A percentile compares a stretch with the other conserved stretches of the same genome.
phyloP scores from a whole-genome alignment of 2,113 vertebrate genomes.

The Taxidea taxus region DNA sequence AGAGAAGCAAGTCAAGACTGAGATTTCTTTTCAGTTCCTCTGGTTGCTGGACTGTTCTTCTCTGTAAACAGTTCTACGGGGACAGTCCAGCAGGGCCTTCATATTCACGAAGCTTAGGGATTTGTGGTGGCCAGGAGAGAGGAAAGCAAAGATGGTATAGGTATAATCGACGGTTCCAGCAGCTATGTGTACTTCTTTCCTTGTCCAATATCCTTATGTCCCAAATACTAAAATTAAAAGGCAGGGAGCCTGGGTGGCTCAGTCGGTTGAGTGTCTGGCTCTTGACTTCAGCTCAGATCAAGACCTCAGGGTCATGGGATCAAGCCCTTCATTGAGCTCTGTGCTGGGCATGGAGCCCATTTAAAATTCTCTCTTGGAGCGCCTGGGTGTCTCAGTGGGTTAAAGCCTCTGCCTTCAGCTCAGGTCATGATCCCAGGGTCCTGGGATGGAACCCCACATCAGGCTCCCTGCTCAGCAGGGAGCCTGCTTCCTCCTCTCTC shows the following conservation, averaged over 20 bases:
- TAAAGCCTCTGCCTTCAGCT: no score
- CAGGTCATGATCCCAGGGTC: no score
- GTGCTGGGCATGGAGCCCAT: not conserved
- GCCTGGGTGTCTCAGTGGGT: no score
- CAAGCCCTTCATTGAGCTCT: not conserved
- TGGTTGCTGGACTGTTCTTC: not conserved
- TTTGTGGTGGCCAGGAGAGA: not conserved
- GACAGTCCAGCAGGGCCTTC: not conserved
- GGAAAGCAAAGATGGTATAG: not conserved
- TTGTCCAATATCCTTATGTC: not conserved
- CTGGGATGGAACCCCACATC: no score
- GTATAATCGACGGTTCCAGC: not conserved
- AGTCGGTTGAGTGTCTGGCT: not conserved
- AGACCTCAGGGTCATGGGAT: not conserved
- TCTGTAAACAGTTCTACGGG: not conserved
- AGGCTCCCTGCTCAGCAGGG: no score
- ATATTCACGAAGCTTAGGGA: not conserved
- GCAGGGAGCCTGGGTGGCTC: not conserved
- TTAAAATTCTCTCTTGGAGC: not conserved
- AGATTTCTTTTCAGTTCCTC: not conserved
- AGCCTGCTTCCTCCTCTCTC: no score
- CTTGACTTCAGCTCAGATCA: not conserved
- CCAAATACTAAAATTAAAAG: slow-evolving; percentile 41
- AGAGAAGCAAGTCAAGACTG: not conserved
- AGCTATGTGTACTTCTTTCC: not conserved